Base-by-base conservation (phyloP, 2,888 invertebrate species). In the Drosophila pullipes region DNA sequence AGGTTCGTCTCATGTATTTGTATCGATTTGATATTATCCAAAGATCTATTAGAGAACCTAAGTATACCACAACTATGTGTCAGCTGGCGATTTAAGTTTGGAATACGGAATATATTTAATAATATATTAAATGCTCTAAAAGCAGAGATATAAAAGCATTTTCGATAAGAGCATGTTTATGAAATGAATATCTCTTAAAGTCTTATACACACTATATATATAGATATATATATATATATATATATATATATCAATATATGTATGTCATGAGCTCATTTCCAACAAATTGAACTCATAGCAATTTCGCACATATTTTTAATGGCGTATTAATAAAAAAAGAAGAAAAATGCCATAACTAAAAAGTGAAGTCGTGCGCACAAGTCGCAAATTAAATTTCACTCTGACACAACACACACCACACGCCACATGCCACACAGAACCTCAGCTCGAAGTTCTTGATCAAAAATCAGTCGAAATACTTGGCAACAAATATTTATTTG, bases 361-460 rank as follows among this genome's bases (percentile, higher is more conserved):
- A 52, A n/a, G 11, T 39, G 31, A 39, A 28, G 28, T 61, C 30
- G 50, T 61, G 39, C 31, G 53, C 31, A 25, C 7, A 60, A 62
- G 39, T 54, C 49, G n/a, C 11, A 49, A 60, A 49, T 60, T n/a
- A 35, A 60, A 60, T 35, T 49, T 35, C 6, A 13, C 13, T 18
- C 25, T 11, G 16, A 25, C 2, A 35, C 33, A 4, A 4, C 18
- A 25, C 16, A 30, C 39, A 5, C 57, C 13, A 22, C 2, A 31
- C n/a, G 22, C 44, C 13, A 18, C 11, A 31, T 10, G 10, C 31
- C 31, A 33, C 39, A 31, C 30, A 22, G 31, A 13, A 18, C 11
- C 10, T 28, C 22, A 18, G 44, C 22, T 44, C 2, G 44, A 22
- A 52, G 33, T 11, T 33, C 31, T 55, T 66, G 6, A 49, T 25